Base-by-base conservation (phyloP, 2,113 vertebrate genomes). In the Scolopax mira region DNA sequence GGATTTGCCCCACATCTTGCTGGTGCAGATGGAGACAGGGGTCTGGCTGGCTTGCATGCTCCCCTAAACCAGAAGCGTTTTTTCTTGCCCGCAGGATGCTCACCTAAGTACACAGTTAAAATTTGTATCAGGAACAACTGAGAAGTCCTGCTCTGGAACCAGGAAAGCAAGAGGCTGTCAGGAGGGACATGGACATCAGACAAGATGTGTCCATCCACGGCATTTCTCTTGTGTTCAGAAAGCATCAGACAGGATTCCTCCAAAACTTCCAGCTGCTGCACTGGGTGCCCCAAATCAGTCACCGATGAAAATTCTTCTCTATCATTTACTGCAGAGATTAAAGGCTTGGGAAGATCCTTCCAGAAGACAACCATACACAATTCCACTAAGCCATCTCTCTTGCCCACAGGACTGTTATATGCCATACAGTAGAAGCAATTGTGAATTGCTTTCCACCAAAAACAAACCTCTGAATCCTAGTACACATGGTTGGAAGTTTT, bases 41-140 rank as follows among this genome's bases (percentile, higher is more conserved):
- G 77, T 41, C 18, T 83, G 85, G 90, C 54, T 49, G 82, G 79
- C 73, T 97, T 97, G 82, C 48, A 48, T 52, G 27, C 66, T 1
- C 70, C 30, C 89, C 52, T 95, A 87, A 96, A 96, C 97, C 97
- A 97, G 96, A 88, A 96, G 87, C 21, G 35, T 78, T 75, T 96
- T 96, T 96, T 97, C 93, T 91, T 97, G 93, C 93, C 87, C 1
- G 3, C 49, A 16, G 84, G 66, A 91, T 1, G 33, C 51, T 79
- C 93, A 97, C 97, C 97, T 97, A 94, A 96, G 83, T 54, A 83
- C 82, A 96, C 82, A 97, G 93, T 96, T 94, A 97, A 94, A 96
- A 90, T 17, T 46, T 25, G 33, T 39, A 82, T 95, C 88, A 95
- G 80, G 73, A 82, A 91, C 42, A 88, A 37, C 52, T 51, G 21